Conservation (phyloP, 2,797 vertebrate species). For the Pipistrellus nathusii region DNA sequence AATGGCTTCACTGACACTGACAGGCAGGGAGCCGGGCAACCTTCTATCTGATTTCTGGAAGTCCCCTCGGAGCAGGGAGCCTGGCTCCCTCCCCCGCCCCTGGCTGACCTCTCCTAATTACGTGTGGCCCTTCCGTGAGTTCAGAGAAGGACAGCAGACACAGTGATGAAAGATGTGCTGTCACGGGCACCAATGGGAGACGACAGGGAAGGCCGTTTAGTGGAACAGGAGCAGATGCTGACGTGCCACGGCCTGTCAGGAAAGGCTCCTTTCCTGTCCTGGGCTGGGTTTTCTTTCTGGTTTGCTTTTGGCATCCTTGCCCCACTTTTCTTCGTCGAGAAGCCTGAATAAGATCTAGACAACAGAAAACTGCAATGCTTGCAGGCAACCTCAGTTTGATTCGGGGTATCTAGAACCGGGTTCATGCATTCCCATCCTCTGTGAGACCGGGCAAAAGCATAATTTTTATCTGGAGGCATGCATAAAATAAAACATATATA, state of each 20-base stretch:
- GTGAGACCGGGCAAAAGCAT: slow-evolving; percentile 82
- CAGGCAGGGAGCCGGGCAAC: background rate
- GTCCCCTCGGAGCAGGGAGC: background rate
- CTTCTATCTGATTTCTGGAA: slow-evolving; percentile 24
- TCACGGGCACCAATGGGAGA: slow-evolving; percentile 20
- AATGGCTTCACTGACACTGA: slow-evolving; percentile 52
- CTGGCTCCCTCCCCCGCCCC: background rate
- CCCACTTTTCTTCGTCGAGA: slow-evolving; percentile 75
- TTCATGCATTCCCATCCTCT: slow-evolving; percentile 82
- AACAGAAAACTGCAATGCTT: slow-evolving; percentile 84
- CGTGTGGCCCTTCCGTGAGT: slow-evolving; percentile 62
- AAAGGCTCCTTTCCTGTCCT: slow-evolving; percentile 60
- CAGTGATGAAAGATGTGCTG: slow-evolving; percentile 74
- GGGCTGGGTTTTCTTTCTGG: background rate
- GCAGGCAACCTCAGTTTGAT: slow-evolving; percentile 86
- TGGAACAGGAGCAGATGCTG: slow-evolving; percentile 44
- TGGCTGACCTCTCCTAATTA: slow-evolving; percentile 76
- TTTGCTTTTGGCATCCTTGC: background rate
- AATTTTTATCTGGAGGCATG: slow-evolving; percentile 86
- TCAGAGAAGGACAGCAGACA: slow-evolving; percentile 75
- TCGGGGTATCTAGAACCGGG: slow-evolving; percentile 81
- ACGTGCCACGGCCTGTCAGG: slow-evolving; percentile 55
- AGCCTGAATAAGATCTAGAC: slow-evolving; percentile 64
- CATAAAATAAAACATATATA: slow-evolving; percentile 85
- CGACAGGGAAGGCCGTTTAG: slow-evolving; percentile 52